These are phyloP conservation scores for Zaprionus inermis DNA, from an alignment of 1,140 invertebrate species.

Conservation along the genomic window DNA sequence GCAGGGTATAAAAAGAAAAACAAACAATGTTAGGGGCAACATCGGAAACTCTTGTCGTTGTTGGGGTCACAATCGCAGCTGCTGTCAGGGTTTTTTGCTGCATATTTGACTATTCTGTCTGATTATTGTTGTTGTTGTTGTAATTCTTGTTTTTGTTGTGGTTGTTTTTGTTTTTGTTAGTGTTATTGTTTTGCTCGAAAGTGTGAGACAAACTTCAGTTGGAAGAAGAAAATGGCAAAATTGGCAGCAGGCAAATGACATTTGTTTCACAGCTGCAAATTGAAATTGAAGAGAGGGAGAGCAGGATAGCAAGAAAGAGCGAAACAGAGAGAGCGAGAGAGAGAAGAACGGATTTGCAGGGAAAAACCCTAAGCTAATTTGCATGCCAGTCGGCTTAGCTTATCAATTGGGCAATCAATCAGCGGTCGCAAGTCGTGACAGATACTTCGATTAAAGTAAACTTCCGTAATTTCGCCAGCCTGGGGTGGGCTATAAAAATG, in stretches of 20 bases:
- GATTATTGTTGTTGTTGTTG: constrained; percentile 19
- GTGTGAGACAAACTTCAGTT: constrained; percentile 38
- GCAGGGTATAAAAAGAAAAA: constrained; percentile 3
- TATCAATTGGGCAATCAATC: constrained; percentile 76
- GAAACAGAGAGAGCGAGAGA: background rate
- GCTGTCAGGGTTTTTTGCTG: constrained; percentile 7
- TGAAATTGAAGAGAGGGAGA: constrained; percentile 43
- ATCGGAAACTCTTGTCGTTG: background rate
- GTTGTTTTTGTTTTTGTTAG: background rate
- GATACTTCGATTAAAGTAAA: constrained; percentile 79
- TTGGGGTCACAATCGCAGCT: constrained; percentile 45
- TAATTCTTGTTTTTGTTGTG: background rate
- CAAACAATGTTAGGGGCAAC: background rate
- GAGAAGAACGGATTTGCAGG: background rate
- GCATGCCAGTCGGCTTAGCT: constrained; percentile 49
- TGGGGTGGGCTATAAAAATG: constrained; percentile 51
- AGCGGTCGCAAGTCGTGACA: constrained; percentile 67
- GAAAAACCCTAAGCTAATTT: constrained; percentile 34
- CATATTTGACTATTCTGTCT: constrained; percentile 68
- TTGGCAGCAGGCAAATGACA: constrained; percentile 47
- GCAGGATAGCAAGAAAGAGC: background rate
- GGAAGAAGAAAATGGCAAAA: constrained; percentile 32
- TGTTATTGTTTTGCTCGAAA: background rate
- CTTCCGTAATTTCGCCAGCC: constrained; percentile 52
- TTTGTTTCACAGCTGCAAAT: constrained; percentile 67